phyloP scores from a whole-genome alignment of 2,797 vertebrate species.

The Eremophila alpestris region DNA sequence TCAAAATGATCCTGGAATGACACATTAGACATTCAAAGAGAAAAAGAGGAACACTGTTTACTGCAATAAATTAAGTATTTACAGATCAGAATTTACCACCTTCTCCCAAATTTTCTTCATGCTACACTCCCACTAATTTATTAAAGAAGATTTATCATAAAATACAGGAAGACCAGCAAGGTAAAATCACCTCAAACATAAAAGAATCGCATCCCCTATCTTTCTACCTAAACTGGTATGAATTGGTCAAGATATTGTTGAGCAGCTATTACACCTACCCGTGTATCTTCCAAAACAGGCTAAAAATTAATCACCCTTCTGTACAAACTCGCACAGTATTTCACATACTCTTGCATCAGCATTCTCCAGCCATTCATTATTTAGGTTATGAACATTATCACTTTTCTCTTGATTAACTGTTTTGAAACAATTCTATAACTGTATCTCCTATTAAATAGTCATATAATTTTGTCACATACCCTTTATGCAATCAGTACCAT shows the following conservation, averaged over 20 bases:
- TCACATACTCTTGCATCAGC: background rate
- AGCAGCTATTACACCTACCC: background rate
- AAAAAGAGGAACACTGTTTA: background rate
- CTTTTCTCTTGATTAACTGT: conserved; percentile 25
- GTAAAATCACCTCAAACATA: background rate
- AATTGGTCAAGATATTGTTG: background rate
- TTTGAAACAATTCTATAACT: conserved; percentile 38
- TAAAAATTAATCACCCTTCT: conserved; percentile 14
- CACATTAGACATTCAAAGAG: background rate
- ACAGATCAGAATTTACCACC: background rate
- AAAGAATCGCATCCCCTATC: rapidly evolving
- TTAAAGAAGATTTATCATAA: background rate
- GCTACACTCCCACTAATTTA: background rate
- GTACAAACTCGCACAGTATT: background rate
- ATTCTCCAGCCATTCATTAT: conserved; percentile 16
- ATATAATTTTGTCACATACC: conserved; percentile 24
- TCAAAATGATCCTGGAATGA: conserved; percentile 29
- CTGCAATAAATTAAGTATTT: background rate
- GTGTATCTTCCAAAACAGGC: background rate
- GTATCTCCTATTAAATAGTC: conserved; percentile 1
- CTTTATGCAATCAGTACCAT: conserved; percentile 23
- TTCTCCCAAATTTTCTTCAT: background rate
- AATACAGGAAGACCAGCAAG: background rate
- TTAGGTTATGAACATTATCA: background rate
- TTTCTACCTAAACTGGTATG: background rate